Evolutionary conservation across 2,888 invertebrate species (phyloP).

Genomic region (Cephus nigrinus): DNA sequence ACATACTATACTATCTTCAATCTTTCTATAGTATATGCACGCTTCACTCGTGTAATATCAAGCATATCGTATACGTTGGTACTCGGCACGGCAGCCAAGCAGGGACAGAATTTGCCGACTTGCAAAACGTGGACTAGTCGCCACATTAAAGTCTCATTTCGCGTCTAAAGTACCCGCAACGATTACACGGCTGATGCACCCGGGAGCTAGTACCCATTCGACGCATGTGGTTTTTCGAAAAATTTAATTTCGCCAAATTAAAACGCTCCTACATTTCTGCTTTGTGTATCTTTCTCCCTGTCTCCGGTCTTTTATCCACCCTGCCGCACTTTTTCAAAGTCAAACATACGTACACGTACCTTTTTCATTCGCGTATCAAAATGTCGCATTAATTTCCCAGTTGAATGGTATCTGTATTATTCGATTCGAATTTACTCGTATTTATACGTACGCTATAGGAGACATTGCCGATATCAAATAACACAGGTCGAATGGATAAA

Average conservation of each 20-base stretch:
- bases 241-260: constrained; percentile 27
- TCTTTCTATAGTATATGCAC: not conserved
- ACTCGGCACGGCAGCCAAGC: not conserved
- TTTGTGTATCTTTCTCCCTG: not conserved
- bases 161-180: constrained; percentile 36
- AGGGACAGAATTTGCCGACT: constrained; percentile 18
- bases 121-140: constrained; percentile 17
- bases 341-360: not conserved
- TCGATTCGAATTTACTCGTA: not conserved
- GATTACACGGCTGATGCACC: constrained; percentile 39
- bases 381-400: not conserved
- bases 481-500: not conserved
- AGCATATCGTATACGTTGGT: not conserved
- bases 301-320: not conserved
- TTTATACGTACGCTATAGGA: not conserved
- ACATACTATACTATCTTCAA: not conserved
- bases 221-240: constrained; percentile 6
- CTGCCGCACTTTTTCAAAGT: not conserved
- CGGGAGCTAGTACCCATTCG: not conserved
- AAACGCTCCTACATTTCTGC: constrained; percentile 12
- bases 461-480: not conserved
- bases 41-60: not conserved
- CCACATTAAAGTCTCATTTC: constrained; percentile 38
- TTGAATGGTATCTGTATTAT: not conserved
- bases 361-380: too few relatives aligned